Evolutionary conservation across 2,888 invertebrate genomes (phyloP), one percentile per base, ranked within the genome.

Genomic region (Gymnosoma rotundatum): DNA sequence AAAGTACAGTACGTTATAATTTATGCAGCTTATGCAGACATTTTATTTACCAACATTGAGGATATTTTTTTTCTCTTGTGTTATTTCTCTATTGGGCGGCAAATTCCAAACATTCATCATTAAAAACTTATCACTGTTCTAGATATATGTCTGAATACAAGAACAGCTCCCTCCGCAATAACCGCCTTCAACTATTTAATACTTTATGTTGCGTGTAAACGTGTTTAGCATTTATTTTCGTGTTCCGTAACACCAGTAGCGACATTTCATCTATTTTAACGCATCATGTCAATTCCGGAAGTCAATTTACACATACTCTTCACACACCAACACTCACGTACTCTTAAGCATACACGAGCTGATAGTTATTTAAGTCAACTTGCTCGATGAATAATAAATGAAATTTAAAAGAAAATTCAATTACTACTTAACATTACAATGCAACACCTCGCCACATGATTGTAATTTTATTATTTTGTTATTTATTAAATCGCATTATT

Each of bases 261-360:
- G 64, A 81, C 81, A 81, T 75, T 64, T 69, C 75, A 70, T 81
- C 75, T 75, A 75, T 75, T 70, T 70, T 58, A 75, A 73, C 69
- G 78, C 84, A 78, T 73, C 84, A 78, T 81, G 84, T 81, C 84
- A 84, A 84, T 70, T 73, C 84, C 78, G 81, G 84, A 84, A 84
- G 84, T 84, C 81, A 84, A 81, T 84, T 81, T 84, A 78, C 73
- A 78, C 80, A 84, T 80, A 67, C 52, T 52, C 21, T 18, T 25
- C 32, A 21, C 56, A 5, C 36, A 63, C 54, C 2, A 12, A 61
- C n/a, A 38, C 36, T 14, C 21, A 45, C 48, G 14, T 54, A 36
- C 21, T 20, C 14, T 52, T 16, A 38, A 25, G 38, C 61, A 60
- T 32, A 32, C n/a, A 61, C 61, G 5, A 69, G 52, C 60, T 61